Base-by-base conservation (phyloP, 2,888 invertebrate genomes). In the Laothoe populi region DNA sequence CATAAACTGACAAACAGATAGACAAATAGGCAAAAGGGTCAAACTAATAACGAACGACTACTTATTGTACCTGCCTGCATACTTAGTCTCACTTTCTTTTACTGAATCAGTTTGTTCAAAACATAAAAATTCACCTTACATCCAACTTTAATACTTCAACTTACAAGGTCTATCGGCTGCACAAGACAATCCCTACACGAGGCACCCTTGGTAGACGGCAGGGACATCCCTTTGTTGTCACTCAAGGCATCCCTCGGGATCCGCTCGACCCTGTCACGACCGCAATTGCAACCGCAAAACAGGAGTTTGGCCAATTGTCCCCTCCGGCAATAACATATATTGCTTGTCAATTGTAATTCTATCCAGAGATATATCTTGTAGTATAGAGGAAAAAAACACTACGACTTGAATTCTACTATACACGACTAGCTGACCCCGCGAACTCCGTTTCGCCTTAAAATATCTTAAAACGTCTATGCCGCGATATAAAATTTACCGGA, bases 251-350 rank as follows among this genome's bases (percentile, higher is more conserved):
- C 53, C 53, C 35, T 53, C 4, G 31, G 53, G 53, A 53, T 19
- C 35, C 35, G 19, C 19, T n/a, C 5, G 48, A 31, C 53, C 53
- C 53, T 35, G 49, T 35, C 53, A 53, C 53, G 35, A 53, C 53
- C 53, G 53, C 53, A 53, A 53, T 53, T 53, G 53, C 53, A 31
- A 53, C 53, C 53, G 31, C 53, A 53, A 19, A 19, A 19, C 53
- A 53, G 49, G 49, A 49, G 19, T 53, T 31, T 4, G 31, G 35
- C 19, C 53, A 19, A 53, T 53, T 53, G 31, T 35, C 31, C 35
- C 53, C 53, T 19, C 53, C 31, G 53, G 31, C 19, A 53, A 11
- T 13, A 44, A 44, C 48, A 26, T 48, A 24, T 48, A 53, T 53
- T 31, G 53, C 31, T 31, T 53, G 53, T 53, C 53, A 53, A 35